These are phyloP conservation scores for Cyaniris semiargus DNA, from an alignment of 2,888 invertebrate species.

Conservation along the genomic window DNA sequence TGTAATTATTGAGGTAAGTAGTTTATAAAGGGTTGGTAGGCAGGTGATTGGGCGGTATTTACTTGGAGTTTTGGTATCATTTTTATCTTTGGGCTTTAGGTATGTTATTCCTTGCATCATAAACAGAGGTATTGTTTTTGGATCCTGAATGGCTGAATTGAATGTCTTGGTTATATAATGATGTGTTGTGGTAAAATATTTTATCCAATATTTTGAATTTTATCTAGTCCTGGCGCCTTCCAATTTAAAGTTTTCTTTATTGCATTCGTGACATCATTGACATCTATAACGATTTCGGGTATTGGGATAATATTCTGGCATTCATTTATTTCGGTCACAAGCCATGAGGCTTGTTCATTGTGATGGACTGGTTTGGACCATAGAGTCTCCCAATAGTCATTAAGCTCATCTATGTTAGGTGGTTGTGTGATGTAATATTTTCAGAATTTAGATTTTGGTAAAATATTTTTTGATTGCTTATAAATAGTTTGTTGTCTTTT, in stretches of 20 bases:
- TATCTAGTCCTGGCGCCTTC: conserved; percentile 36
- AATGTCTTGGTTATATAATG: neutral
- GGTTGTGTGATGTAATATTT: neutral
- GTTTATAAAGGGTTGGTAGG: too few species aligned
- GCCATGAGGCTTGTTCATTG: conserved; percentile 28
- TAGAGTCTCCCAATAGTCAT: conserved; percentile 21
- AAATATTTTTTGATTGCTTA: neutral
- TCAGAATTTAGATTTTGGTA: neutral
- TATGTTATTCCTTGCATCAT: neutral
- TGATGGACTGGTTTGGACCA: conserved; percentile 32
- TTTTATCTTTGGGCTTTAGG: too few species aligned
- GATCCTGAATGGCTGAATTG: neutral
- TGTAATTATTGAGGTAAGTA: too few species aligned
- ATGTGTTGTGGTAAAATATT: neutral
- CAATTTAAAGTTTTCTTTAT: conserved; percentile 34
- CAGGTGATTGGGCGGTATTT: too few species aligned
- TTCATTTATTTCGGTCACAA: conserved; percentile 22
- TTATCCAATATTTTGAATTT: too few species aligned
- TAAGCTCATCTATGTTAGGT: neutral
- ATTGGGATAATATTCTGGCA: conserved; percentile 20
- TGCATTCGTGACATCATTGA: conserved; percentile 23
- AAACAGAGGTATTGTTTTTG: neutral
- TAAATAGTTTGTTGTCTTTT: conserved; percentile 29
- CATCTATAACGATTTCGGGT: conserved; percentile 25
- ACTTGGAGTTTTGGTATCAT: too few species aligned